Conservation (phyloP, 1,140 invertebrate species). For the Trichogramma pretiosum region DNA sequence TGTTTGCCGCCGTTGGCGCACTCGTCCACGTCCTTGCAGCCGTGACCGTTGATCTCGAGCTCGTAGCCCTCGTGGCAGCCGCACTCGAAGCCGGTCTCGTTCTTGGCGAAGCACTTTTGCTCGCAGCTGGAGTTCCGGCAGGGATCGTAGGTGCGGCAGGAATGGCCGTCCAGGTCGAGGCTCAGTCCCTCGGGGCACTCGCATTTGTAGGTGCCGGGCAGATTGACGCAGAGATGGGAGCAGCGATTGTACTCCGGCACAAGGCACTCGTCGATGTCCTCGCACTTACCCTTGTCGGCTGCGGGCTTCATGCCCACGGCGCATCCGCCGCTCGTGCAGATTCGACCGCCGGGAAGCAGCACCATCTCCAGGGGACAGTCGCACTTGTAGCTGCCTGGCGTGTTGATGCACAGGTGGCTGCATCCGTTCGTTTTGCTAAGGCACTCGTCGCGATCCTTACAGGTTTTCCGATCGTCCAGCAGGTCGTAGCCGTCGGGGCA, state of each 20-base stretch:
- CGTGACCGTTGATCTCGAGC: constrained; percentile 27
- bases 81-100: constrained; percentile 29
- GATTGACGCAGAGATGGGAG: constrained; percentile 30
- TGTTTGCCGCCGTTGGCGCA: constrained; percentile 18
- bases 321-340: constrained; percentile 51
- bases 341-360: constrained; percentile 33
- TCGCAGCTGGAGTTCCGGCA: constrained; percentile 19
- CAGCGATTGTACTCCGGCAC: constrained; percentile 57
- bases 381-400: constrained; percentile 68
- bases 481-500: constrained; percentile 34
- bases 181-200: constrained; percentile 58
- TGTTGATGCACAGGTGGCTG: constrained; percentile 67
- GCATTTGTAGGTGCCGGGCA: constrained; percentile 57
- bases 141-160: constrained; percentile 8
- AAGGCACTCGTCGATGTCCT: constrained; percentile 46
- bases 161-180: constrained; percentile 21
- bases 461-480: constrained; percentile 25
- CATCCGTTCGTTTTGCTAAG: constrained; percentile 51
- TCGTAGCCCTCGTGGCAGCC: constrained; percentile 23
- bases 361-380: constrained; percentile 68
- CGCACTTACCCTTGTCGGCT: constrained; percentile 52
- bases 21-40: constrained; percentile 47
- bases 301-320: constrained; percentile 53
- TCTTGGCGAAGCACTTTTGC: constrained; percentile 11
- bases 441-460: constrained; percentile 70